These are phyloP conservation scores for Dione juno DNA, from an alignment of 2,888 invertebrate genomes.

Conservation along the genomic window DNA sequence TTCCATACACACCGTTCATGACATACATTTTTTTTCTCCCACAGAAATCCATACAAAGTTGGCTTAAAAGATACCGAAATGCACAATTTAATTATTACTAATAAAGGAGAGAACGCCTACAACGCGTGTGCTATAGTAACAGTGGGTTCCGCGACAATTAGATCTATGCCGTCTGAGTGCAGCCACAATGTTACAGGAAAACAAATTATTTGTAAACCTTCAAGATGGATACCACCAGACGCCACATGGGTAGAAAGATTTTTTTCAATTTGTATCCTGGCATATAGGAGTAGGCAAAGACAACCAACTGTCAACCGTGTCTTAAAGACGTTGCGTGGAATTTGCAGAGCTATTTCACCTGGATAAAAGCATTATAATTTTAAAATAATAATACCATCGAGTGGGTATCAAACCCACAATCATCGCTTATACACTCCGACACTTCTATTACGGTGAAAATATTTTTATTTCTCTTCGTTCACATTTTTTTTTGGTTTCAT, in stretches of 20 bases:
- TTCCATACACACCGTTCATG: no score
- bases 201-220: constrained; percentile 37
- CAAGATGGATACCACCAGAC: constrained; percentile 21
- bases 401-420: background rate
- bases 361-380: no score
- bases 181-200: constrained; percentile 8
- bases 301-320: background rate
- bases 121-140: constrained; percentile 53
- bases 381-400: background rate
- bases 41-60: constrained; percentile 50
- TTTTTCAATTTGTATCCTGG: background rate
- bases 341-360: no score
- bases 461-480: no score
- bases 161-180: constrained; percentile 43
- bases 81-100: constrained; percentile 49
- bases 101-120: constrained; percentile 60
- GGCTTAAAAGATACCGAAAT: constrained; percentile 52
- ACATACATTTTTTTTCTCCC: background rate
- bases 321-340: background rate
- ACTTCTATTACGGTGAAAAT: no score
- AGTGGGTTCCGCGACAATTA: constrained; percentile 44
- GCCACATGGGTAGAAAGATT: constrained; percentile 39
- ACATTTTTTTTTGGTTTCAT: no score
- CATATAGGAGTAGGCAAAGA: background rate
- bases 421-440: background rate